A percentile compares a stretch with the other conserved stretches of the same genome.
Evolutionary conservation across 1,140 invertebrate genomes (phyloP).

Genomic region (Microplitis demolitor): DNA sequence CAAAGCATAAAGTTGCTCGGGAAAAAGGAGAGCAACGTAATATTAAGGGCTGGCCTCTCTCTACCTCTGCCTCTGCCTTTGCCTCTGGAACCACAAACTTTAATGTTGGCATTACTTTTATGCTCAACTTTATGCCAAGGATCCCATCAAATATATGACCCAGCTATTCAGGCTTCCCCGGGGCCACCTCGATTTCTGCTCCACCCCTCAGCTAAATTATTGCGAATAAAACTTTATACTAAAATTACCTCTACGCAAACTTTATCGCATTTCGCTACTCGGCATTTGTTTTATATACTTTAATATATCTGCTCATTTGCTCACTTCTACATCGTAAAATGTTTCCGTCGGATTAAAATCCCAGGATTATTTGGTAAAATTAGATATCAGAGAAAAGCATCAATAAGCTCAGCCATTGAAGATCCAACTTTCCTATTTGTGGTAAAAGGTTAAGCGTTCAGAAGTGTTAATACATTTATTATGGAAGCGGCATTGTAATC

Average conservation of each 20-base stretch:
- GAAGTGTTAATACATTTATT: conserved; percentile 38
- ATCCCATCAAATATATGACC: conserved; percentile 62
- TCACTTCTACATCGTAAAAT: background rate
- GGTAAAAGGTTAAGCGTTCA: conserved; percentile 25
- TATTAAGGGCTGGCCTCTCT: background rate
- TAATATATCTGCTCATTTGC: background rate
- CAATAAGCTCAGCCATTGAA: background rate
- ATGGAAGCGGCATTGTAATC: conserved; percentile 46
- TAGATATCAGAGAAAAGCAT: too few relatives aligned
- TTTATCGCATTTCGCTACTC: conserved; percentile 54
- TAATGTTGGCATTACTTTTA: conserved; percentile 63
- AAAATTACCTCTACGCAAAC: conserved; percentile 60
- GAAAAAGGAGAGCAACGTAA: conserved; percentile 20
- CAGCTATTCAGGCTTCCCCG: conserved; percentile 42
- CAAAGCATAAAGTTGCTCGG: too few relatives aligned
- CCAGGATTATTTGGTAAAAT: too few relatives aligned
- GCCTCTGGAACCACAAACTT: conserved; percentile 60
- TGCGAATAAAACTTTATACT: conserved; percentile 63
- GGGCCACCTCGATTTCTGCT: conserved; percentile 22
- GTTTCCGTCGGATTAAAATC: background rate
- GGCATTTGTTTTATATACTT: conserved; percentile 4
- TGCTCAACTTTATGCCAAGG: conserved; percentile 62
- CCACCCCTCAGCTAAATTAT: conserved; percentile 53
- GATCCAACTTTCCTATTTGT: conserved; percentile 5
- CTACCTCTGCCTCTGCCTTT: conserved; percentile 14